Evolutionary conservation across 2,888 invertebrate species (phyloP), one percentile per base, ranked within the genome.

Genomic region (Diarsia brunnea): DNA sequence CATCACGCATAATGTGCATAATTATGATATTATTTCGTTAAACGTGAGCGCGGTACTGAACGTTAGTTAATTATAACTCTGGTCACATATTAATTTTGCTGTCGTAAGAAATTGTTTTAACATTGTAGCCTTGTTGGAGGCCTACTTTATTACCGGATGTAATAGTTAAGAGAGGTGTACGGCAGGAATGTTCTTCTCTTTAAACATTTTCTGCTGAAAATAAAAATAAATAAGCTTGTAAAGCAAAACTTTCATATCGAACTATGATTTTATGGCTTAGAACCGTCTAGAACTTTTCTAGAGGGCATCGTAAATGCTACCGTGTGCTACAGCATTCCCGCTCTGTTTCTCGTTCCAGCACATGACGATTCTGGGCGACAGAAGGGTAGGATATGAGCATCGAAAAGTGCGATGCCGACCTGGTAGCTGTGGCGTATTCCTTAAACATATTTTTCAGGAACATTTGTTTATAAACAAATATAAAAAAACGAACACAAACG

Each of bases 21-120:
- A 87, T 88, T 81, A 88, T 84, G 82, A 78, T 85, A 84, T 85
- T 84, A 84, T 87, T 87, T 84, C 60, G 84, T 84, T 88, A 79
- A 86, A 88, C 87, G 89, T 89, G 89, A 87, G 86, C 76, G 79
- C 71, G 73, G 78, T 77, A 80, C 83, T 77, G 66, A 81, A 73
- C 77, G 79, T 61, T 47, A 61, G 69, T 77, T 87, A 83, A 85
- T 85, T 81, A 73, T 75, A 73, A 66, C 43, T 69, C 69, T 61
- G 38, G 61, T 51, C 70, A 38, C 55, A 73, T 73, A 79, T 75
- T 76, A 75, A 79, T 79, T 78, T 69, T 49, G 51, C 21, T 69
- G 65, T 74, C 31, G 49, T 60, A 71, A n/a, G 31, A 69, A 66
- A 71, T 82, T 71, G 69, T 70, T 68, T 63, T 49, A 65, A 68